These are phyloP conservation scores for Pyrochroa serraticornis DNA, from an alignment of 2,888 invertebrate species.

Conservation along the genomic window DNA sequence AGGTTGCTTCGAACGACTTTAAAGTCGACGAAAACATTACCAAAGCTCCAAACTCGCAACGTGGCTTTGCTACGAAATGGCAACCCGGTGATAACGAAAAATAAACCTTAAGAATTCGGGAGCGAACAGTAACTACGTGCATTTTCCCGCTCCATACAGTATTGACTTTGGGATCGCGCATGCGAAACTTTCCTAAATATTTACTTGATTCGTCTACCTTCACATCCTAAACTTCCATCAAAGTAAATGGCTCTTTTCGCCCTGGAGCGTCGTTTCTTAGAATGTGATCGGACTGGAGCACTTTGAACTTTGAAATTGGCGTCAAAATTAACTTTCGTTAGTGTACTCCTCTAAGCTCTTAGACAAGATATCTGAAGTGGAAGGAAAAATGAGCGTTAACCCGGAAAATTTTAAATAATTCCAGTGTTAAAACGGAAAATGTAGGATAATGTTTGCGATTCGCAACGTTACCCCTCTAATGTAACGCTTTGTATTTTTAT, in stretches of 20 bases:
- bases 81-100: slow-evolving; percentile 28
- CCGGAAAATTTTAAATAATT: slow-evolving; percentile 32
- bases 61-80: slow-evolving; percentile 23
- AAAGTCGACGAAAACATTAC: slow-evolving; percentile 34
- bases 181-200: slow-evolving; percentile 34
- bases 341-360: slow-evolving; percentile 23
- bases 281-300: slow-evolving; percentile 19
- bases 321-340: slow-evolving; percentile 34
- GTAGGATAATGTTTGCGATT: slow-evolving; percentile 9
- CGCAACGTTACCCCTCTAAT: slow-evolving; percentile 1
- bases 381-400: slow-evolving; percentile 29
- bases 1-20: slow-evolving; percentile 32
- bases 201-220: slow-evolving; percentile 20
- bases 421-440: slow-evolving; percentile 22
- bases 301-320: slow-evolving; percentile 26
- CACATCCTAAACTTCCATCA: slow-evolving; percentile 31
- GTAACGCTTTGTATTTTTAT: slow-evolving; percentile 8
- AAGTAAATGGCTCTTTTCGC: slow-evolving; percentile 23
- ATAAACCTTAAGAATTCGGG: slow-evolving; percentile 33
- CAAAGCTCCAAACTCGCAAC: slow-evolving; percentile 28
- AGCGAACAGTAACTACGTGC: slow-evolving; percentile 22
- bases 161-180: slow-evolving; percentile 33
- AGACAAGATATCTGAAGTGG: slow-evolving; percentile 28
- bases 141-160: slow-evolving; percentile 31
- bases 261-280: slow-evolving; percentile 13